Conservation (phyloP, 2,888 invertebrate species). For the Plemyria rubiginata region DNA sequence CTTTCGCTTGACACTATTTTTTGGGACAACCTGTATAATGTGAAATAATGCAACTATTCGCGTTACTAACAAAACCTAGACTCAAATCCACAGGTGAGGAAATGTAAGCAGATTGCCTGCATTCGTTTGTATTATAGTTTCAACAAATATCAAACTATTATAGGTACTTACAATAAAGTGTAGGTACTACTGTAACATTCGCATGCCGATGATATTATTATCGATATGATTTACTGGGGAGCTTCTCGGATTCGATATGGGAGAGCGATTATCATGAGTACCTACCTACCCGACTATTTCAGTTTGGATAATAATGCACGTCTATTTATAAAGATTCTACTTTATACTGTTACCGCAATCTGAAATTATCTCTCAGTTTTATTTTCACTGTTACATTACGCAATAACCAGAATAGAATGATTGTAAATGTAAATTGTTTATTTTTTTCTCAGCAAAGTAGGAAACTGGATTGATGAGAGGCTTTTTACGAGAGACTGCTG, state of each 20-base stretch:
- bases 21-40: too few species aligned
- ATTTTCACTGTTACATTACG: neutral
- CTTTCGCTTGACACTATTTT: too few species aligned
- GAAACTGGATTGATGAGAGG: too few species aligned
- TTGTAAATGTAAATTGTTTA: too few species aligned
- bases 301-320: constrained; percentile 57
- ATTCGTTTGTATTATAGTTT: neutral
- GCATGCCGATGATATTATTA: constrained; percentile 74
- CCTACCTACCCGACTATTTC: constrained; percentile 66
- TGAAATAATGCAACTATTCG: too few species aligned
- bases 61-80: too few species aligned
- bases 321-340: constrained; percentile 52
- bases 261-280: constrained; percentile 70
- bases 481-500: too few species aligned
- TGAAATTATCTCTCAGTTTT: neutral
- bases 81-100: too few species aligned
- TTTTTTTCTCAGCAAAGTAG: too few species aligned
- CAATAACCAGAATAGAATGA: neutral
- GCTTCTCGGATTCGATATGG: constrained; percentile 67
- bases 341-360: neutral
- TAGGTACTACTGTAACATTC: constrained; percentile 46
- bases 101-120: too few species aligned
- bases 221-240: constrained; percentile 71
- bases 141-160: neutral
- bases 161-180: neutral